These are phyloP conservation scores for Saturnia pavonia DNA, from an alignment of 2,888 invertebrate species.

Conservation along the genomic window DNA sequence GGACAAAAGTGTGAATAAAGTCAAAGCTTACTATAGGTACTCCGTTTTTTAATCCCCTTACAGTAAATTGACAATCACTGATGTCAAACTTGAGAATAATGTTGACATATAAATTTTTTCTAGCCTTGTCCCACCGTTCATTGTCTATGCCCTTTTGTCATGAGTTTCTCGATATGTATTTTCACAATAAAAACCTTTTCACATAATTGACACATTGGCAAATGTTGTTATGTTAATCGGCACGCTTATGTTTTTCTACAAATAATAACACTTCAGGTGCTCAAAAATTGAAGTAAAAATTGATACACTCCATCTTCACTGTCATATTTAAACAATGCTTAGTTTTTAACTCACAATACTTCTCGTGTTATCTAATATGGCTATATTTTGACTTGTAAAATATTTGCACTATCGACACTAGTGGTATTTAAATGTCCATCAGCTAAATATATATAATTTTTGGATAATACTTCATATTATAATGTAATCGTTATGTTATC, in stretches of 20 bases:
- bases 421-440: background rate
- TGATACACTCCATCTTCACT: background rate
- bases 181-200: background rate
- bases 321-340: background rate
- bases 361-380: background rate
- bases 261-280: conserved; percentile 1
- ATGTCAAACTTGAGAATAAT: too few relatives aligned
- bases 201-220: background rate
- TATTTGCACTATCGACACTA: conserved; percentile 3
- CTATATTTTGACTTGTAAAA: background rate
- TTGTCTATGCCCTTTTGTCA: background rate
- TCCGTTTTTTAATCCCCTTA: too few relatives aligned
- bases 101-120: too few relatives aligned
- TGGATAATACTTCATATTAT: too few relatives aligned
- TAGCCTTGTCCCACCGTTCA: too few relatives aligned
- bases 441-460: background rate
- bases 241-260: background rate
- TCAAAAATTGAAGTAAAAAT: conserved; percentile 6
- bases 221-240: background rate
- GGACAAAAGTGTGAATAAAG: too few relatives aligned
- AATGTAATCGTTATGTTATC: too few relatives aligned
- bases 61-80: too few relatives aligned
- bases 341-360: background rate
- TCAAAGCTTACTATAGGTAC: too few relatives aligned
- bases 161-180: background rate